A percentile compares a stretch with the other conserved stretches of the same genome.
phyloP scores from a whole-genome alignment of 23 tunicate genomes.

The Styela plicata region DNA sequence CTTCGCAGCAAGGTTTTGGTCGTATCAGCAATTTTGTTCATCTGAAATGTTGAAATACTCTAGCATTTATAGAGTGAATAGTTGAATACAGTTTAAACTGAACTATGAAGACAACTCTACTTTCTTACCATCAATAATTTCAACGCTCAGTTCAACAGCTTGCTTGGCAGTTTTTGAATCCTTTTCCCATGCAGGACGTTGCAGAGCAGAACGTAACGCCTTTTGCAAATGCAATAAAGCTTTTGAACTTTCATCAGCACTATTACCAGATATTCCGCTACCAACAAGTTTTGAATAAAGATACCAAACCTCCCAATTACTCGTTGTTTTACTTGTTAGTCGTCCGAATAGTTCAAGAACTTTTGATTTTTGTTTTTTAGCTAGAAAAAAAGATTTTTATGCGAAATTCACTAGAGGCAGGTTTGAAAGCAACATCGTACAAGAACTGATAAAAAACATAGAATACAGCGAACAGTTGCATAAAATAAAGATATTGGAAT shows the following conservation, averaged over 20 bases:
- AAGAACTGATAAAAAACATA: too few species aligned
- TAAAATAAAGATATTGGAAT: too few species aligned
- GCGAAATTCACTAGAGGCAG: too few species aligned
- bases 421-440: too few species aligned
- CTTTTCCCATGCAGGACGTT: conserved; percentile 63
- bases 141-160: conserved; percentile 4
- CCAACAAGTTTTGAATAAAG: conserved; percentile 55
- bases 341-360: conserved; percentile 56
- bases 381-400: conserved; percentile 39
- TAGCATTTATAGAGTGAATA: too few species aligned
- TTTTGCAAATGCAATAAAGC: conserved; percentile 56
- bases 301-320: conserved; percentile 46
- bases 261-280: conserved; percentile 22
- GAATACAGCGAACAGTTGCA: too few species aligned
- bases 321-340: conserved; percentile 44
- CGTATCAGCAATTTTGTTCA: too few species aligned
- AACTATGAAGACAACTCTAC: too few species aligned
- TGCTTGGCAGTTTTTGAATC: conserved; percentile 36
- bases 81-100: too few species aligned
- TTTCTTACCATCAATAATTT: conserved; percentile 26
- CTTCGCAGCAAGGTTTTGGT: too few species aligned
- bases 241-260: conserved; percentile 45
- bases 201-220: conserved; percentile 42
- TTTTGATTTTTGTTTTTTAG: conserved; percentile 37
- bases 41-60: too few species aligned